Percentiles rank a stretch among this genome's conserved stretches.
Conservation (phyloP, 2,797 vertebrate species). For the Borostomias antarcticus region DNA sequence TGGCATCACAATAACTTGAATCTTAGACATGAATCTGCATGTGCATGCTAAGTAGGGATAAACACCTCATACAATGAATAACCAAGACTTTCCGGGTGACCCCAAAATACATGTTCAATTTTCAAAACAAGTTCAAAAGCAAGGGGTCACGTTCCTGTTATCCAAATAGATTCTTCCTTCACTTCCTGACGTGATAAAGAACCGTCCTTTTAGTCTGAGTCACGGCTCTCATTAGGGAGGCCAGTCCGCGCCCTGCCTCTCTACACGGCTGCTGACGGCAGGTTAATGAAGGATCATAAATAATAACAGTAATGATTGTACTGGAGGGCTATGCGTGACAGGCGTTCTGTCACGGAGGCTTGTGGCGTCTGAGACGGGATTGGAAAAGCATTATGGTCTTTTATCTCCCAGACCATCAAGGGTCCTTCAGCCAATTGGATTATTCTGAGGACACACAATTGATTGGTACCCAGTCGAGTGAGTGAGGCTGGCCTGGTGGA, state of each 20-base stretch:
- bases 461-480: conserved; percentile 52
- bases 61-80: no score
- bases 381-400: conserved; percentile 56
- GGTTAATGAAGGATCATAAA: conserved; percentile 70
- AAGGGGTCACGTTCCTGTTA: conserved; percentile 19
- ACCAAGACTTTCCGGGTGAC: no score
- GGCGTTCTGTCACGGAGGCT: conserved; percentile 48
- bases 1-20: no score
- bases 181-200: conserved; percentile 34
- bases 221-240: conserved; percentile 56
- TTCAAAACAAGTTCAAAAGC: conserved; percentile 13
- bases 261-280: conserved; percentile 45
- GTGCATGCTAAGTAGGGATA: no score
- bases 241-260: conserved; percentile 52
- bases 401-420: conserved; percentile 60
- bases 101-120: no score
- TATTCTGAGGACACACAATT: conserved; percentile 56
- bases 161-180: conserved; percentile 41
- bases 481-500: conserved; percentile 44
- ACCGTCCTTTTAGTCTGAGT: conserved; percentile 55
- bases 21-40: no score
- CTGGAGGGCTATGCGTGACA: conserved; percentile 51
- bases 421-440: conserved; percentile 69
- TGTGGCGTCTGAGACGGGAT: conserved; percentile 35
- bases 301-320: conserved; percentile 64